Percentiles rank a stretch among this genome's conserved stretches.
These are phyloP conservation scores for Heloderma charlesbogerti DNA, from an alignment of 2,113 vertebrate genomes.

Conservation along the genomic window DNA sequence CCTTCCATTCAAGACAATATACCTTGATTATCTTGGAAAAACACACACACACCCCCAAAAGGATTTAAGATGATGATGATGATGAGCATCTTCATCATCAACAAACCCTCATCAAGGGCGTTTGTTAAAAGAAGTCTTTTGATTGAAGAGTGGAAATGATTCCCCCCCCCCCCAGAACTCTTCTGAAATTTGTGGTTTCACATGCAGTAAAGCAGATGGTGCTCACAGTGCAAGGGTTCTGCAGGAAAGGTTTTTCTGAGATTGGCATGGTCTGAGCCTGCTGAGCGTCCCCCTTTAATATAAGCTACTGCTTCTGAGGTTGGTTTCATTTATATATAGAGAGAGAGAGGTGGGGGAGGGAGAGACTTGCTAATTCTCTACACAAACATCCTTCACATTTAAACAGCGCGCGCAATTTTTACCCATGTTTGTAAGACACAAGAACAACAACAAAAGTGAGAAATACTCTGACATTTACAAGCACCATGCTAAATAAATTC, in stretches of 20 bases:
- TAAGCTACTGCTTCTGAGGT: constrained; percentile 7
- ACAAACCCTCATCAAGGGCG: not conserved
- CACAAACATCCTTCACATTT: not conserved
- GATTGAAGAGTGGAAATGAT: not conserved
- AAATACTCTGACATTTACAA: not conserved
- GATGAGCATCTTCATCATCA: constrained; percentile 16
- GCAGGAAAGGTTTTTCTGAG: not conserved
- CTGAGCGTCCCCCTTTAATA: constrained; percentile 30
- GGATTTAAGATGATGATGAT: no score
- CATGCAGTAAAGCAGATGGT: constrained; percentile 23
- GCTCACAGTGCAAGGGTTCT: not conserved
- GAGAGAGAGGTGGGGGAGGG: not conserved
- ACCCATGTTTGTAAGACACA: not conserved
- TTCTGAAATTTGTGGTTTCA: constrained; percentile 10
- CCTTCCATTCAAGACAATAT: not conserved
- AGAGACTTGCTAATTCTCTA: not conserved
- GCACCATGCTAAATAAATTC: not conserved
- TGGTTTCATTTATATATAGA: no score
- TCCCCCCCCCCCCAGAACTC: no score
- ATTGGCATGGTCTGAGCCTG: not conserved
- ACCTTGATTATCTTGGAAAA: not conserved
- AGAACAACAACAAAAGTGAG: not conserved
- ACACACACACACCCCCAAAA: no score
- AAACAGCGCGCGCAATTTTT: not conserved
- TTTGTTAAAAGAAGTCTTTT: constrained; percentile 18